Evolutionary conservation across 2,888 invertebrate genomes (phyloP).

Genomic region (Synanthedon vespiformis): DNA sequence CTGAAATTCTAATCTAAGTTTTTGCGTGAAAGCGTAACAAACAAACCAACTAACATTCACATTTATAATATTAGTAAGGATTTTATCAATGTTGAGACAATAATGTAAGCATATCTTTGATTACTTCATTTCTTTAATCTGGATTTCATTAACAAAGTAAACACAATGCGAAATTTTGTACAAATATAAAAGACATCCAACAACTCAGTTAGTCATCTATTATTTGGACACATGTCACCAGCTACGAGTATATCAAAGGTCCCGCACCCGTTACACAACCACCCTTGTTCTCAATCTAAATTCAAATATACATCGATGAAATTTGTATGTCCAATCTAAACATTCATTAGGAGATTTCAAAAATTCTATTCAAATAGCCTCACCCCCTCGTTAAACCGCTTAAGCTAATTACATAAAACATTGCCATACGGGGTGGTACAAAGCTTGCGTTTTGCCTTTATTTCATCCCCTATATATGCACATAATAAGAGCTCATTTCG

Average conservation of each 20-base stretch:
- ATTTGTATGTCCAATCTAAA: conserved; percentile 61
- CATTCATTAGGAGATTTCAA: conserved; percentile 56
- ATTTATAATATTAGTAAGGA: too few species aligned
- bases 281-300: conserved; percentile 44
- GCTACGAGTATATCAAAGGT: conserved; percentile 24
- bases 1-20: too few species aligned
- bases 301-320: conserved; percentile 49
- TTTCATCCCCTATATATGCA: conserved; percentile 39
- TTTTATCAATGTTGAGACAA: too few species aligned
- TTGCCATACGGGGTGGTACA: conserved; percentile 27
- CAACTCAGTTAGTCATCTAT: conserved; percentile 9
- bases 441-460: conserved; percentile 38
- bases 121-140: too few species aligned
- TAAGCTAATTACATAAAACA: conserved; percentile 67
- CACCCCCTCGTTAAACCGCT: conserved; percentile 55
- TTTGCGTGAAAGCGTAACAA: too few species aligned
- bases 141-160: too few species aligned
- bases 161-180: too few species aligned
- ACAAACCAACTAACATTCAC: too few species aligned
- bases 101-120: too few species aligned
- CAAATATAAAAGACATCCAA: neutral
- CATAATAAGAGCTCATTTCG: conserved; percentile 49
- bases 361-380: conserved; percentile 37
- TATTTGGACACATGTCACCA: conserved; percentile 60
- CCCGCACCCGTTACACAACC: conserved; percentile 12